Evolutionary conservation across 1,140 invertebrate species (phyloP).

Genomic region (Trialeurodes vaporariorum): DNA sequence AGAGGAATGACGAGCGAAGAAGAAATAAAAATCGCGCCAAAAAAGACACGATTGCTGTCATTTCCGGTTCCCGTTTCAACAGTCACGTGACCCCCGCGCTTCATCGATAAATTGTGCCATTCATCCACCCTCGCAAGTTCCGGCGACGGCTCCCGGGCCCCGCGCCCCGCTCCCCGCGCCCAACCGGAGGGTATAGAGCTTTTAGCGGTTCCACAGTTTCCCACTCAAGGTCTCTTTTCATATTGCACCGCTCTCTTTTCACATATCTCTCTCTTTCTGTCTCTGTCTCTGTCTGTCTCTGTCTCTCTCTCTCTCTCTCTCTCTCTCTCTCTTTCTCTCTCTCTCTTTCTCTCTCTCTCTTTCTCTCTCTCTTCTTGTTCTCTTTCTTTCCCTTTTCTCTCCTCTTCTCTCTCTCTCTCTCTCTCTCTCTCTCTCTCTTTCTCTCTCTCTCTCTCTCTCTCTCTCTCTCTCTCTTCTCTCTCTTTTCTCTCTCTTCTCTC

Average conservation of each 20-base stretch:
- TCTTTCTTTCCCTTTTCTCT: no score
- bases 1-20: no score
- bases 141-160: background rate
- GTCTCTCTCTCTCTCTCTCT: background rate
- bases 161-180: no score
- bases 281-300: background rate
- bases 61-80: background rate
- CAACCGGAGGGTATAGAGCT: background rate
- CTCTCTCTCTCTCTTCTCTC: no score
- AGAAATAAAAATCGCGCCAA: background rate
- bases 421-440: background rate
- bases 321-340: no score
- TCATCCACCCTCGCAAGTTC: background rate
- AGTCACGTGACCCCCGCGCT: background rate
- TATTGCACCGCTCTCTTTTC: background rate
- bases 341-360: background rate
- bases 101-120: background rate
- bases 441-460: no score
- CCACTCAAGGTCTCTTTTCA: no score
- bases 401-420: background rate
- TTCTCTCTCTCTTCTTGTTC: background rate
- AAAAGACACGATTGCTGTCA: background rate
- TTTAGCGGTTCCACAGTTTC: background rate
- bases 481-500: background rate
- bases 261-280: background rate